Evolutionary conservation across 2,113 vertebrate species (phyloP).

Genomic region (Chrysochloris asiatica): DNA sequence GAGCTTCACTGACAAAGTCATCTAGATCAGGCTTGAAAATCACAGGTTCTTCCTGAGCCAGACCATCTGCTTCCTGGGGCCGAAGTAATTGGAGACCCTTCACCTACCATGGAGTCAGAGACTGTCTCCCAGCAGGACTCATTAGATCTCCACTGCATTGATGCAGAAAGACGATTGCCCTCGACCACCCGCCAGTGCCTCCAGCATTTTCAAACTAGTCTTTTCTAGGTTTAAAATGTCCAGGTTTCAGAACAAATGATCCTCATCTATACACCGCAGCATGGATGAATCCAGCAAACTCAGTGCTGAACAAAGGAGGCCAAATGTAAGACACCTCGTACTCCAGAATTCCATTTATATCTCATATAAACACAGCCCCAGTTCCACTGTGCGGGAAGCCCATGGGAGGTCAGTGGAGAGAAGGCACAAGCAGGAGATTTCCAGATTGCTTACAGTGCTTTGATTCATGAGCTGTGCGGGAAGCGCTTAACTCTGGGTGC

Average conservation of each 20-base stretch:
- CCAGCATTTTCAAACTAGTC: background rate
- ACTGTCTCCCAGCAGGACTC: background rate
- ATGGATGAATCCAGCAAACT: background rate
- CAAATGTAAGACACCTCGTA: rapidly evolving
- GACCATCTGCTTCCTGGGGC: background rate
- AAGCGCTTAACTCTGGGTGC: too few relatives aligned
- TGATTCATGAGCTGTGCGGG: rapidly evolving
- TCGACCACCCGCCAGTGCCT: rapidly evolving
- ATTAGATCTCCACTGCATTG: rapidly evolving
- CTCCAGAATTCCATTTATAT: rapidly evolving
- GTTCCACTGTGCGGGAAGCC: too few relatives aligned
- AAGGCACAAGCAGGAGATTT: rapidly evolving
- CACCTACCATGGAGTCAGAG: background rate
- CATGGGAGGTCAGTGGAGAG: too few relatives aligned
- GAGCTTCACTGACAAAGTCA: background rate
- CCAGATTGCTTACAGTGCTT: too few relatives aligned
- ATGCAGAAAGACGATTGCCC: too few relatives aligned
- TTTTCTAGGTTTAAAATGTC: background rate
- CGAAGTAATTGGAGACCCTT: background rate
- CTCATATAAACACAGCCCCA: too few relatives aligned
- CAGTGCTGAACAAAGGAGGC: background rate
- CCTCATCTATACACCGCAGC: background rate
- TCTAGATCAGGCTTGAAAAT: background rate
- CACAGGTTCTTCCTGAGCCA: background rate
- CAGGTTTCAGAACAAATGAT: background rate